These are phyloP conservation scores for Craniophora ligustri DNA, from an alignment of 2,888 invertebrate genomes.

Conservation along the genomic window DNA sequence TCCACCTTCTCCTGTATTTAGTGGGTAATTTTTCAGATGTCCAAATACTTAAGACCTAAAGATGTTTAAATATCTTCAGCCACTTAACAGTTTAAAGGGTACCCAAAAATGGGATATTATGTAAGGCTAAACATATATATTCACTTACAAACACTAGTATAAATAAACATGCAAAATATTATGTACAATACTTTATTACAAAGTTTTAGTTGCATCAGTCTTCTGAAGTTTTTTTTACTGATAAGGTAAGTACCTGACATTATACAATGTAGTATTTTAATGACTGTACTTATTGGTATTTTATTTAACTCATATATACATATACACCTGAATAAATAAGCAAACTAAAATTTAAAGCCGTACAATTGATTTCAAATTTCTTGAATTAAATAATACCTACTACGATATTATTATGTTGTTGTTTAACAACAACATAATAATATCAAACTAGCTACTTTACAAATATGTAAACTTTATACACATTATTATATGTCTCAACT, in stretches of 20 bases:
- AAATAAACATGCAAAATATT: constrained; percentile 2
- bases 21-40: too few species aligned
- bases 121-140: too few species aligned
- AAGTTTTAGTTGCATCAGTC: constrained; percentile 49
- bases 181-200: constrained; percentile 50
- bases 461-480: not conserved
- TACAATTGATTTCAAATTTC: not conserved
- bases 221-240: constrained; percentile 41
- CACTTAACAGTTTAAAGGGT: too few species aligned
- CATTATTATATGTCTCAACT: not conserved
- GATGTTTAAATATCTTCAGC: too few species aligned
- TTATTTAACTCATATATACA: constrained; percentile 26
- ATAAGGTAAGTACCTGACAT: constrained; percentile 24
- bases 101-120: too few species aligned
- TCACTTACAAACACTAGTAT: too few species aligned
- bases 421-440: not conserved
- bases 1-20: too few species aligned
- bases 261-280: constrained; percentile 3
- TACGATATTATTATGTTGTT: too few species aligned
- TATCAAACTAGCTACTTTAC: not conserved
- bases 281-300: constrained; percentile 2
- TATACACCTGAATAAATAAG: constrained; percentile 45
- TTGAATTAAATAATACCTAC: too few species aligned
- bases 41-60: too few species aligned
- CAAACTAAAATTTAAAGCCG: not conserved